Evolutionary conservation across 2,888 invertebrate species (phyloP).

Genomic region (Steinernema scapterisci): DNA sequence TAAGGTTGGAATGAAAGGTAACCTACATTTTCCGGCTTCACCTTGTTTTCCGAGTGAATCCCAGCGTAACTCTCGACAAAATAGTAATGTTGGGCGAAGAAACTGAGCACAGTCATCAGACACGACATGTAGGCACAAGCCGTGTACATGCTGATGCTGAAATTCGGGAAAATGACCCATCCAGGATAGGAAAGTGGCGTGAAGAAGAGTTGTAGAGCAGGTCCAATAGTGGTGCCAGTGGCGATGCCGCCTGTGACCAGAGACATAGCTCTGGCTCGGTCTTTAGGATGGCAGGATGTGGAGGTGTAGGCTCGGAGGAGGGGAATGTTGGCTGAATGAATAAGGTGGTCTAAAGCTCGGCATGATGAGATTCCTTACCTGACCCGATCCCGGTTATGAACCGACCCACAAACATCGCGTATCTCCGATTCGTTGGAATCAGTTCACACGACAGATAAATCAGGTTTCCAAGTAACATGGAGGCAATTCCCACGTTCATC

Average conservation of each 20-base stretch:
- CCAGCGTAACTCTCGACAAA: constrained; percentile 48
- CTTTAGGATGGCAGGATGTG: constrained; percentile 66
- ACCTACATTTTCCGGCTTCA: constrained; percentile 39
- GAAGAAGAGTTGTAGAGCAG: constrained; percentile 68
- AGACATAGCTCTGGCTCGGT: constrained; percentile 68
- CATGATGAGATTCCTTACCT: neutral
- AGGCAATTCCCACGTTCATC: constrained; percentile 58
- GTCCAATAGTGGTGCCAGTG: constrained; percentile 68
- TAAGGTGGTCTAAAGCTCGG: neutral
- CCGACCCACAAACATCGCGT: constrained; percentile 51
- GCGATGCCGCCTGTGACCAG: constrained; percentile 69
- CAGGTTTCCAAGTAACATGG: constrained; percentile 64
- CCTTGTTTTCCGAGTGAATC: constrained; percentile 47
- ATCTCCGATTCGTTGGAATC: constrained; percentile 49
- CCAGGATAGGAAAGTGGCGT: constrained; percentile 69
- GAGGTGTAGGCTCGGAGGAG: constrained; percentile 69
- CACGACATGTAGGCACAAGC: constrained; percentile 48
- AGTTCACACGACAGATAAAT: constrained; percentile 66
- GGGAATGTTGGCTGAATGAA: constrained; percentile 67
- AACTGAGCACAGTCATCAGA: constrained; percentile 43
- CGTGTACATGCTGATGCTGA: constrained; percentile 60
- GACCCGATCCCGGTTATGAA: constrained; percentile 59
- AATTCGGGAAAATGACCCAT: constrained; percentile 44
- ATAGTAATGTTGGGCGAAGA: constrained; percentile 36
- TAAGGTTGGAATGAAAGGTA: neutral